Evolutionary conservation across 2,113 vertebrate species (phyloP).

Genomic region (Phocoena phocoena): DNA sequence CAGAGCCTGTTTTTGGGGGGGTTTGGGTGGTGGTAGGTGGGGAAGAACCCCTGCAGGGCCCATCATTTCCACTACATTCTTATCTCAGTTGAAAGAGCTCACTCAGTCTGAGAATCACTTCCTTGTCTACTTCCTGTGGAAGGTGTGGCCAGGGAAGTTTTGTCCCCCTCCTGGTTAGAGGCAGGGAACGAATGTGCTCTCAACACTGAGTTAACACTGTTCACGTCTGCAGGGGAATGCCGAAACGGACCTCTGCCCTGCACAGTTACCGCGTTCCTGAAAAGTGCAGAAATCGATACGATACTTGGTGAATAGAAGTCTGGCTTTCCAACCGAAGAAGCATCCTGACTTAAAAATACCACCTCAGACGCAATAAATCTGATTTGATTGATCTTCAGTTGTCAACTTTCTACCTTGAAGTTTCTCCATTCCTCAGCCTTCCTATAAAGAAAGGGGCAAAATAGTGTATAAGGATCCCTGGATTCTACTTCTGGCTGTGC

Average conservation of each 20-base stretch:
- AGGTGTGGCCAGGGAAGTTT: not conserved
- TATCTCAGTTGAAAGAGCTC: not conserved
- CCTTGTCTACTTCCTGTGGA: not conserved
- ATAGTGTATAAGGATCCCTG: not conserved
- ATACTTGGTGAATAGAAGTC: not conserved
- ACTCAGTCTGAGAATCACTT: not conserved
- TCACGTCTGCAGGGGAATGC: not conserved
- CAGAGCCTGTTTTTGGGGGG: not conserved
- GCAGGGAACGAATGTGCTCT: not conserved
- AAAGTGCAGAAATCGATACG: constrained; percentile 42
- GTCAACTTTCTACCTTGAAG: not conserved
- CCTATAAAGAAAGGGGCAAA: not conserved
- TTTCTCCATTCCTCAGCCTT: not conserved
- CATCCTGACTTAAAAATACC: constrained; percentile 18
- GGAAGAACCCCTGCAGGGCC: not conserved
- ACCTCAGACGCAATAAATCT: not conserved
- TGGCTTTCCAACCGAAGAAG: constrained; percentile 22
- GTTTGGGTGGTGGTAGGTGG: not conserved
- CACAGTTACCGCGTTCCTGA: not conserved
- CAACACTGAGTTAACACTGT: not conserved
- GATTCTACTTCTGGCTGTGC: not conserved
- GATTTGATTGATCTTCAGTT: not conserved
- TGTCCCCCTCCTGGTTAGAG: not conserved
- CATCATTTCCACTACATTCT: not conserved
- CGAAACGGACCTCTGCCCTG: not conserved